Percentiles rank a stretch among this genome's conserved stretches.
These are phyloP conservation scores for Camponotus vicinus DNA, from an alignment of 1,140 invertebrate species.

Conservation along the genomic window DNA sequence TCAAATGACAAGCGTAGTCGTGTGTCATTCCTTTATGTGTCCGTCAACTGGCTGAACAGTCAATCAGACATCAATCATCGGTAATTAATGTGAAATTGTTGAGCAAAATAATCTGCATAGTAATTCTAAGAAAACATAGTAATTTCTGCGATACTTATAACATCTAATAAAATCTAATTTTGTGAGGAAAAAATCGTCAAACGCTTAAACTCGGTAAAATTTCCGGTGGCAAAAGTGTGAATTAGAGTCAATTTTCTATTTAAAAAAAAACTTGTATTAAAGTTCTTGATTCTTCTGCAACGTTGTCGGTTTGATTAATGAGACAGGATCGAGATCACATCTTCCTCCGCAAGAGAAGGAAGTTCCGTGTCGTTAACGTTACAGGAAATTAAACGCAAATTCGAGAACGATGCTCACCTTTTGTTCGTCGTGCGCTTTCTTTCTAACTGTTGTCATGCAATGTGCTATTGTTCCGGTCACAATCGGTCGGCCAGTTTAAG, in stretches of 20 bases:
- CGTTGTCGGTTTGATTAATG: neutral
- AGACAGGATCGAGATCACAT: neutral
- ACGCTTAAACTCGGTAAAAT: neutral
- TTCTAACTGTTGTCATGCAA: constrained; percentile 36
- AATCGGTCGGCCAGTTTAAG: constrained; percentile 15
- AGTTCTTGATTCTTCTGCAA: neutral
- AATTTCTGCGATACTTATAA: neutral
- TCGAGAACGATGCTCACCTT: constrained; percentile 35
- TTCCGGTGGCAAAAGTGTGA: neutral
- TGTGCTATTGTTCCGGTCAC: constrained; percentile 32
- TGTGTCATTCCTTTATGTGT: neutral
- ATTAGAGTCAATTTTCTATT: neutral
- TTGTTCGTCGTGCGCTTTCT: constrained; percentile 46
- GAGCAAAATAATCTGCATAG: neutral
- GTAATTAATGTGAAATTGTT: constrained; percentile 6
- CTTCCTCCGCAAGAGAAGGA: constrained; percentile 4
- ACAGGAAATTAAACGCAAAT: constrained; percentile 58
- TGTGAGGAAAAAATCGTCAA: neutral
- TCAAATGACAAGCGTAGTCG: neutral
- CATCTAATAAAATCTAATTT: constrained; percentile 11
- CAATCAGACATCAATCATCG: neutral
- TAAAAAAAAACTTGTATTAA: neutral
- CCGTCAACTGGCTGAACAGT: neutral
- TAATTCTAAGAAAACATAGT: neutral
- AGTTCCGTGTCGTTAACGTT: constrained; percentile 25